A percentile compares a stretch with the other conserved stretches of the same genome.
Conservation (phyloP, 64 coral and sea anemone genomes). For the Montipora sp. region DNA sequence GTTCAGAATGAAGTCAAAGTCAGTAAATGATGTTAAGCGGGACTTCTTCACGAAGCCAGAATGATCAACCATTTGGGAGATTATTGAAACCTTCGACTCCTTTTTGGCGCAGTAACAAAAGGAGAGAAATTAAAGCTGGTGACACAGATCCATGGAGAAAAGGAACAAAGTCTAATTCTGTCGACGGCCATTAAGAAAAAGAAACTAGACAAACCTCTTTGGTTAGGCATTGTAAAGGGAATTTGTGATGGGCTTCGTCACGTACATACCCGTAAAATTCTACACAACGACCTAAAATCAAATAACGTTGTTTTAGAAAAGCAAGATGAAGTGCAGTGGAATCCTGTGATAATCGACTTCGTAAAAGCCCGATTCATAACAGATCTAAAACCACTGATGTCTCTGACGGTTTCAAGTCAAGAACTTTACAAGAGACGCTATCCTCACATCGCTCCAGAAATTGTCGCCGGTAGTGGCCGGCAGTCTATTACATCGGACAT, state of each 20-base stretch:
- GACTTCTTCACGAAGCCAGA: not conserved
- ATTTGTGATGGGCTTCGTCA: not conserved
- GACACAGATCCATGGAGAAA: not conserved
- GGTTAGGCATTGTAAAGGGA: not conserved
- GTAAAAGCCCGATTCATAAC: slow-evolving; percentile 11
- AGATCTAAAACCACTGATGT: not conserved
- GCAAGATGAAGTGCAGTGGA: not conserved
- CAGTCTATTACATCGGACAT: not conserved
- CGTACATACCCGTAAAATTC: not conserved
- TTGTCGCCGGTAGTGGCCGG: not conserved
- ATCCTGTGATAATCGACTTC: slow-evolving; percentile 50
- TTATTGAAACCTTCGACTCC: not conserved
- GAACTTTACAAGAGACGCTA: not conserved
- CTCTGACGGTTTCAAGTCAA: not conserved
- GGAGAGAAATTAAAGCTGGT: not conserved
- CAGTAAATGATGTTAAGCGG: not conserved
- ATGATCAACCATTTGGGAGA: not conserved
- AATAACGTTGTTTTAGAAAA: slow-evolving; percentile 40
- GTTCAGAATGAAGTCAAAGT: not conserved
- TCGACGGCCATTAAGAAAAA: not conserved
- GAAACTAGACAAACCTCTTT: not conserved
- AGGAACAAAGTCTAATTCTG: not conserved
- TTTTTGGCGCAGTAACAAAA: not conserved
- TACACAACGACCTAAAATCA: not conserved
- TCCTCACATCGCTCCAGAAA: slow-evolving; percentile 33